These are phyloP conservation scores for Aproaerema taeniolella DNA, from an alignment of 2,888 invertebrate genomes.

Conservation along the genomic window DNA sequence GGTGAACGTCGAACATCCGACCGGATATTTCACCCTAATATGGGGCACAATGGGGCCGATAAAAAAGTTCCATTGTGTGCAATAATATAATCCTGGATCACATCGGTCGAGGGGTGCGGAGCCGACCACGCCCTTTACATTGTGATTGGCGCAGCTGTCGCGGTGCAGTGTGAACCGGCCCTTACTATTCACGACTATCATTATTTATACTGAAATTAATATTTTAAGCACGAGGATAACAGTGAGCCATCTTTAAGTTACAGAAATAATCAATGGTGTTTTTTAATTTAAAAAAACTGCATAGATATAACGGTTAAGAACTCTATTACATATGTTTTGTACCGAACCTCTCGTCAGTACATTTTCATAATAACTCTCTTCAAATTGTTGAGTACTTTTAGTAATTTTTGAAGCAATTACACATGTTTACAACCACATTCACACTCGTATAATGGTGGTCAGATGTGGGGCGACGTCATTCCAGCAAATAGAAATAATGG, in stretches of 20 bases:
- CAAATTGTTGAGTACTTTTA: no score
- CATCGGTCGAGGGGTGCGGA: slow-evolving; percentile 42
- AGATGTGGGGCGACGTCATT: slow-evolving; percentile 27
- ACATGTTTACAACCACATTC: not conserved
- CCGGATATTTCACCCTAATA: slow-evolving; percentile 74
- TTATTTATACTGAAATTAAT: no score
- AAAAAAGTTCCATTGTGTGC: slow-evolving; percentile 72
- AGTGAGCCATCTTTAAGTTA: no score
- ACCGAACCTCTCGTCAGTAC: no score
- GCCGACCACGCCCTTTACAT: slow-evolving; percentile 65
- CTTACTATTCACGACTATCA: slow-evolving; percentile 6
- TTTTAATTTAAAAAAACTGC: no score
- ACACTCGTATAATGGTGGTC: not conserved
- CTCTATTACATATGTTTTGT: no score
- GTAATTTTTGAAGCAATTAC: not conserved
- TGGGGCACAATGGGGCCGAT: slow-evolving; percentile 62
- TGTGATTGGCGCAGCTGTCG: slow-evolving; percentile 77
- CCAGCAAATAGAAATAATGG: slow-evolving; percentile 58
- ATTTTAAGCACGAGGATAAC: no score
- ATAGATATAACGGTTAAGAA: no score
- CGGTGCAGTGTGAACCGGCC: slow-evolving; percentile 34
- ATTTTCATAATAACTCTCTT: no score
- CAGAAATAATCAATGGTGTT: no score
- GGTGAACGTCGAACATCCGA: slow-evolving; percentile 70
- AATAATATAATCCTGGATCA: slow-evolving; percentile 70